Conservation (phyloP, 2,888 invertebrate species). For the Ophion slaviceki region DNA sequence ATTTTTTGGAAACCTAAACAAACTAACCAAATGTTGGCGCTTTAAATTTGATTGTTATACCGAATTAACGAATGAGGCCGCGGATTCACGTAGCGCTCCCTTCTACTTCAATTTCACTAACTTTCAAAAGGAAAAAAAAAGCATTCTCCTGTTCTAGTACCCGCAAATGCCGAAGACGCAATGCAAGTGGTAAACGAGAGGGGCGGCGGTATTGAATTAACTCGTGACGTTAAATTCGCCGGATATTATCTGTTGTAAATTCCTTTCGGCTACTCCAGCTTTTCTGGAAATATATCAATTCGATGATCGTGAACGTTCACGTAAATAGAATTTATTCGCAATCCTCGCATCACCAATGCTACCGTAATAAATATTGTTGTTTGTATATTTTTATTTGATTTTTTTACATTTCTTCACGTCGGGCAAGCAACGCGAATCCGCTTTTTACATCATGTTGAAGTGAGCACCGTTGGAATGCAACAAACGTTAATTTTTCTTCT, state of each 20-base stretch:
- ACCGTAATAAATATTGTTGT: background rate
- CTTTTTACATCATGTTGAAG: background rate
- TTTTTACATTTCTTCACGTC: background rate
- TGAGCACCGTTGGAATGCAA: background rate
- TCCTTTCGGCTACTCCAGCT: background rate
- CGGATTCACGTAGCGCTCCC: background rate
- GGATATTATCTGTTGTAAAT: background rate
- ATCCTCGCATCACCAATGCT: background rate
- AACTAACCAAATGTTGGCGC: background rate
- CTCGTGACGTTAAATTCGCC: background rate
- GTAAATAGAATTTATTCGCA: background rate
- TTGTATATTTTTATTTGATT: background rate
- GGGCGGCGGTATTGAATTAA: background rate
- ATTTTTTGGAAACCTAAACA: background rate
- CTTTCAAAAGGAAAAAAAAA: background rate
- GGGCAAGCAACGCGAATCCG: background rate
- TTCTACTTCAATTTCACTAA: background rate
- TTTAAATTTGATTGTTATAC: background rate
- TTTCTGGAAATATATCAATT: background rate
- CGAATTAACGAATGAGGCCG: background rate
- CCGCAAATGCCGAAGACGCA: background rate
- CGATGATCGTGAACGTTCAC: background rate
- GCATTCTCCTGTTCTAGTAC: background rate
- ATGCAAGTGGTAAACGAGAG: background rate
- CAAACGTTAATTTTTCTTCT: background rate